Evolutionary conservation across 2,888 invertebrate genomes (phyloP).

Genomic region (Sesia apiformis): DNA sequence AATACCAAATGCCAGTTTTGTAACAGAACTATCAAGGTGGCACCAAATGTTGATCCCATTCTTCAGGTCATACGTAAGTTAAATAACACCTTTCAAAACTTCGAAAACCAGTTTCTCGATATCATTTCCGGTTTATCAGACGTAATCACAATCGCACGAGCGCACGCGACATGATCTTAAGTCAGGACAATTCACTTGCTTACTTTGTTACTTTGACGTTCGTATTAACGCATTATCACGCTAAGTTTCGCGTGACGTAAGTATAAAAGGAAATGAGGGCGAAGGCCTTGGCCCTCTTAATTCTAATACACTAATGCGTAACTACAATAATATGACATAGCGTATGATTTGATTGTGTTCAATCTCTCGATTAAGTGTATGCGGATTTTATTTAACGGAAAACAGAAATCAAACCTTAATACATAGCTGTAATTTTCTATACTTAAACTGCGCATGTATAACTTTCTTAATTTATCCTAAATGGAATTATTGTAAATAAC

Average conservation of each 20-base stretch:
- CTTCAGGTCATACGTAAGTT: conserved; percentile 17
- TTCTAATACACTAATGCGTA: neutral
- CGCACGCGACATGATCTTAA: conserved; percentile 1
- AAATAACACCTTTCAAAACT: conserved; percentile 49
- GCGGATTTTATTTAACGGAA: too few species aligned
- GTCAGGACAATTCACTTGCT: neutral
- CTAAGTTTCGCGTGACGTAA: conserved; percentile 6
- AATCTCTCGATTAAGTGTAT: too few species aligned
- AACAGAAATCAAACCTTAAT: too few species aligned
- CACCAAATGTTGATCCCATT: conserved; percentile 15
- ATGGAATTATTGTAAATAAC: too few species aligned
- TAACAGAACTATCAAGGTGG: conserved; percentile 6
- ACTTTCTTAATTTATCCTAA: too few species aligned
- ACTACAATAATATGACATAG: too few species aligned
- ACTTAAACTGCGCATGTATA: too few species aligned
- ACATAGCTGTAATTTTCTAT: too few species aligned
- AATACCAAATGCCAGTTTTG: neutral
- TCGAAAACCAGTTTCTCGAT: conserved; percentile 37
- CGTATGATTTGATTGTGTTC: too few species aligned
- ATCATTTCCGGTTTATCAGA: conserved; percentile 39
- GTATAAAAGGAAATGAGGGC: conserved; percentile 6
- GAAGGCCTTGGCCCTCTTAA: conserved; percentile 7
- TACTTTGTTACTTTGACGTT: conserved; percentile 4
- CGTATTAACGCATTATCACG: conserved; percentile 3
- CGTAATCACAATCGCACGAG: neutral